Conservation (phyloP, 2,113 vertebrate genomes). For the Saccopteryx bilineata region DNA sequence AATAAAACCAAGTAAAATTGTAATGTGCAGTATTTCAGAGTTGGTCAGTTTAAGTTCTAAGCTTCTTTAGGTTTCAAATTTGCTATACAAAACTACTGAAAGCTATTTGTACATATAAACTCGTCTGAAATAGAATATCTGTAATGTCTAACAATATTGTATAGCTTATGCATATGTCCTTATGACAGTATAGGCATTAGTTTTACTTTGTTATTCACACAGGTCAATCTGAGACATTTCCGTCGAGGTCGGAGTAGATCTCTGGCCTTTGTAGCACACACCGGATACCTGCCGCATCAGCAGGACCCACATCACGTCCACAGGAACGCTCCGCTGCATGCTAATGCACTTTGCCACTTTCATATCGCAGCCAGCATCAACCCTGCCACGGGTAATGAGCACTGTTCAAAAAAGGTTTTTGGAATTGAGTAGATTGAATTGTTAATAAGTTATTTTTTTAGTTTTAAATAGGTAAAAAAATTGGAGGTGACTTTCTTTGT, state of each 20-base stretch:
- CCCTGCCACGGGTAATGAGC: conserved; percentile 93
- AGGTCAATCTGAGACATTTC: conserved; percentile 93
- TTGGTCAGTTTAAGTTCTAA: background rate
- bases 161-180: background rate
- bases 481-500: background rate
- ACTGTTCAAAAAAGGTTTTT: background rate
- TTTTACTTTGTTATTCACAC: conserved; percentile 64
- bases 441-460: background rate
- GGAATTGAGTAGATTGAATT: conserved; percentile 11
- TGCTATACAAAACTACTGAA: background rate
- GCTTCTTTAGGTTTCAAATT: conserved; percentile 52
- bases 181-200: background rate
- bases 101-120: conserved; percentile 13
- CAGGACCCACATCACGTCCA: conserved; percentile 92
- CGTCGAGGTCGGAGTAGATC: conserved; percentile 89
- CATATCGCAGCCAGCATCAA: conserved; percentile 99
- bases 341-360: conserved; percentile 98
- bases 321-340: conserved; percentile 89
- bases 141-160: background rate
- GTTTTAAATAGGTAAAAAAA: conserved; percentile 14
- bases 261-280: conserved; percentile 90
- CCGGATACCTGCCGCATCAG: conserved; percentile 92
- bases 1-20: conserved; percentile 43
- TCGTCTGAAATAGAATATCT: background rate
- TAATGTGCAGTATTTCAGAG: background rate